phyloP scores from a whole-genome alignment of 2,888 invertebrate genomes.

The Rhaphigaster nebulosa region DNA sequence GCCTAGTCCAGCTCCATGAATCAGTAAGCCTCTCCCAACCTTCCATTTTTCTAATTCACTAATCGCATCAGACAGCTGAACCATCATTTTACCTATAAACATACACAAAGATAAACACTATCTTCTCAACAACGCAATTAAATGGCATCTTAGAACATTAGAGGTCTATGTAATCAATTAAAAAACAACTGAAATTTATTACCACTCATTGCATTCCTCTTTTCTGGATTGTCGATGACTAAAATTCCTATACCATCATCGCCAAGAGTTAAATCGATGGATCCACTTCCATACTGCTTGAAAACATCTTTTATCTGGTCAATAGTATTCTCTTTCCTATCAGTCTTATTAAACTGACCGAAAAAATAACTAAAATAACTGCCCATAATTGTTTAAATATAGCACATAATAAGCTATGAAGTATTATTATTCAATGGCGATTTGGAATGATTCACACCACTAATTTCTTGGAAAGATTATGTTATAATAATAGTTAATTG shows the following conservation, averaged over 20 bases:
- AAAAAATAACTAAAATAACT: conserved; percentile 50
- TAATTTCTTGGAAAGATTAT: not conserved
- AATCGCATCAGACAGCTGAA: conserved; percentile 70
- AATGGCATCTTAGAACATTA: not conserved
- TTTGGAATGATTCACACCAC: not conserved
- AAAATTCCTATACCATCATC: conserved; percentile 53
- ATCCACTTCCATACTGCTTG: conserved; percentile 35
- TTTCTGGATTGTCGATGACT: conserved; percentile 54
- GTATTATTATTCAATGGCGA: not conserved
- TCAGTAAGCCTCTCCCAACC: conserved; percentile 69
- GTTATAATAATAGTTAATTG: not conserved
- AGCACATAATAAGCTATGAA: not conserved
- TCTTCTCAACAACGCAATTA: not conserved
- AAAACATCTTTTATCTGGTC: conserved; percentile 41
- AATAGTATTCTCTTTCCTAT: conserved; percentile 21
- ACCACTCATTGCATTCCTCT: conserved; percentile 58
- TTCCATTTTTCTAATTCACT: conserved; percentile 70
- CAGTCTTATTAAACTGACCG: not conserved
- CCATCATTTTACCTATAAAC: conserved; percentile 72
- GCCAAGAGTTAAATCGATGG: conserved; percentile 44
- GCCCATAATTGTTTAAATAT: conserved; percentile 39
- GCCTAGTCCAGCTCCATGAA: conserved; percentile 69
- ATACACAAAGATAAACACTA: not conserved
- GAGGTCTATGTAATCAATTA: not conserved
- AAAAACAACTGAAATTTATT: not conserved